Base-by-base conservation (phyloP, 2,888 invertebrate species). In the Cybosia mesomella region DNA sequence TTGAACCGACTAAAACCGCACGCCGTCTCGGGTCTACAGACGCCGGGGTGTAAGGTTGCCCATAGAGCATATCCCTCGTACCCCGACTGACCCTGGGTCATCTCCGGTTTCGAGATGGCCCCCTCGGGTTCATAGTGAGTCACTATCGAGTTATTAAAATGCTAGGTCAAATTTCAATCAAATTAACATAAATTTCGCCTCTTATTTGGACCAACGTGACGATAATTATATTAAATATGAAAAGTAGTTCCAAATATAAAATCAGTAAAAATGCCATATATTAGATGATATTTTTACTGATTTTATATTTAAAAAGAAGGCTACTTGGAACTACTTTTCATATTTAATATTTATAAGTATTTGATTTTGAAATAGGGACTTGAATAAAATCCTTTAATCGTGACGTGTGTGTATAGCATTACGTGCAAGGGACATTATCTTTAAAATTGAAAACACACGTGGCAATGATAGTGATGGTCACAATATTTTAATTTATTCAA, bases 401-500 rank as follows among this genome's bases (percentile, higher is more conserved):
- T 58, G 21, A 21, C 34, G 13, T 13, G n/a, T 34, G n/a, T 32
- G 11, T 13, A 13, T 11, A 13, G 15, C 15, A 18, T 43, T 34
- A 34, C 32, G 11, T 58, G 34, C 34, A 21, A 49, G 15, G 24
- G n/a, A n/a, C n/a, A n/a, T n/a, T n/a, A n/a, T n/a, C n/a, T n/a
- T n/a, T n/a, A n/a, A n/a, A n/a, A n/a, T n/a, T n/a, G 49, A 18
- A 49, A 13, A 64, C 62, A 71, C 64, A 67, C n/a, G 57, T 59
- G 66, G 58, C 66, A 64, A 73, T 67, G 49, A 69, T 54, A 72
- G 36, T 77, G 66, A 43, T 69, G 63, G 64, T 72, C 65, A 62
- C 0, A 39, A 28, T 28, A 28, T 68, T 66, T 73, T 64, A 72
- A 74, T 70, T 66, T 58, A 71, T 69, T 68, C 66, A 70, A 5